Base-by-base conservation (phyloP, 2,797 vertebrate genomes). In the Numenius phaeopus region DNA sequence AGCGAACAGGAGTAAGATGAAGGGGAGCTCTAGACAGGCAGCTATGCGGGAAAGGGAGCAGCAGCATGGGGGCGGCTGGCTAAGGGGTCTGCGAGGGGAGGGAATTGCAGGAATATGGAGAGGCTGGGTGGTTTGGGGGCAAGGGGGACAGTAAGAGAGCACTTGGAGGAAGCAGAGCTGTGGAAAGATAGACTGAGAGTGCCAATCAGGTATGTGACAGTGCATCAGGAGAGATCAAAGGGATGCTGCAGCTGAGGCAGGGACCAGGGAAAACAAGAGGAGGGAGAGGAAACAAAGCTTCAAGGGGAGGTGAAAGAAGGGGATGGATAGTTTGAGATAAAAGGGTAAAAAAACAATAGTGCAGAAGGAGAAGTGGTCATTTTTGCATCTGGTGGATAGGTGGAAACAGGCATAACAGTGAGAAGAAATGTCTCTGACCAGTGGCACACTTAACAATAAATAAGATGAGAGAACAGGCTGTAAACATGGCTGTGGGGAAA, bases 141-240 rank as follows among this genome's bases (percentile, higher is more conserved):
- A n/a, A 52, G 81, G 44, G 26, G 18, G 34, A 7, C 37, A 46
- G 39, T 39, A 34, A 65, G 37, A 0, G 3, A 47, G 52, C n/a
- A 11, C 14, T 34, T 0, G 1, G 66, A 72, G n/a, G n/a, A 72
- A 65, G 21, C 2, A 0, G 52, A 66, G 17, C 52, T 54, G 52
- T 52, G 46, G 59, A 40, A 47, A 40, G 16, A 22, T 8, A 30
- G 21, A 15, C 40, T 47, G 30, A 14, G 8, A 19, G 39, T 67
- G 61, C 11, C 29, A 49, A 49, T 37, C 15, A 47, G 19, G 2
- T 69, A 18, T 4, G 23, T 69, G 49, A 39, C 32, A 3, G 40
- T 34, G 21, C 32, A 20, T 42, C 21, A 42, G 30, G 47, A 86
- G 34, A 24, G 5, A 39, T 69, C 30, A 80, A 24, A 69, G 27